Base-by-base conservation (phyloP, 1,140 invertebrate genomes). In the Panulirus ornatus region DNA sequence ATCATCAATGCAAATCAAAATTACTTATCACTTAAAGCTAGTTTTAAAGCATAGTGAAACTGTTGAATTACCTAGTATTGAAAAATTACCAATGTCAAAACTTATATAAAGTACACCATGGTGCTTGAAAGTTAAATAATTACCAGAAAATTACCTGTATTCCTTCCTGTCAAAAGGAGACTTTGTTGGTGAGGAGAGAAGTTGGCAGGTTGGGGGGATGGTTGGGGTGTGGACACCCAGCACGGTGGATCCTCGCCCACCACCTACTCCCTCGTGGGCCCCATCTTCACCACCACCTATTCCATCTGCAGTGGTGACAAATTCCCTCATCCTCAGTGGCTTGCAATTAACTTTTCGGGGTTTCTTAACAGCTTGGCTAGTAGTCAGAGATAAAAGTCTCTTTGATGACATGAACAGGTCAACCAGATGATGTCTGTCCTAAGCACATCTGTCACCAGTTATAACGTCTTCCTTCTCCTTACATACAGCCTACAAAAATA, bases 131-230 rank as follows among this genome's bases (percentile, higher is more conserved):
- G 47, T n/a, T 44, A 44, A 11, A 42, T 44, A 11, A 9, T 22
- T 36, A 76, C 47, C 30, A 81, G 16, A 2, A 85, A 19, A n/a
- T 71, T 40, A 85, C 83, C 83, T 85, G 66, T 85, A 85, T 38
- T 85, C 83, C 70, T 85, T 85, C 14, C 75, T 85, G 30, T 85
- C 83, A 71, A 44, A 54, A 30, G 66, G 40, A 19, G 42, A 27
- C 70, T 85, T 85, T 1, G 70, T 54, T 51, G 83, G 83, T 0
- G 83, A 51, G n/a, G n/a, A 11, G 2, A 85, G 70, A 1, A 75
- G 0, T 8, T 73, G 83, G 42, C 40, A 73, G 63, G 22, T 75
- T 19, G 42, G 27, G 70, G n/a, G 42, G 1, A 83, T 6, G 6
- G 36, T 38, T 2, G 36, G 34, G 0, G 9, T 8, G 19, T 14